These are phyloP conservation scores for Gobionotothen gibberifrons DNA, from an alignment of 2,797 vertebrate species.

Conservation along the genomic window DNA sequence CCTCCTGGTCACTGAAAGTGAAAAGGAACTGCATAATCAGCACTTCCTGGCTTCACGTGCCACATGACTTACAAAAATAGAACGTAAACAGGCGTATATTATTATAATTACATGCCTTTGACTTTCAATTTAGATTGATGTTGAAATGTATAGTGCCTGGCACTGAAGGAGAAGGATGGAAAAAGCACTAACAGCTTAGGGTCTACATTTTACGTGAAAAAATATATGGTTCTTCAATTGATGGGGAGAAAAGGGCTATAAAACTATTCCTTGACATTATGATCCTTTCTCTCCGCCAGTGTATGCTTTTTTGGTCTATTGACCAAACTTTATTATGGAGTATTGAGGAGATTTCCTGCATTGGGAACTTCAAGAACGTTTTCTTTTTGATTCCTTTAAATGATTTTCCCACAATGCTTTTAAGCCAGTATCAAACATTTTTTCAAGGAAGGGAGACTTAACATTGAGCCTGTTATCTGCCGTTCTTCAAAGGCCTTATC, in stretches of 20 bases:
- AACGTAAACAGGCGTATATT: constrained; percentile 38
- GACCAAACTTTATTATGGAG: constrained; percentile 11
- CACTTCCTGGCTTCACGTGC: constrained; percentile 72
- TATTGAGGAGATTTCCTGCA: constrained; percentile 49
- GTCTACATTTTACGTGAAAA: not conserved
- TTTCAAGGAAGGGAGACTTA: constrained; percentile 56
- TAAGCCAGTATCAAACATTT: constrained; percentile 58
- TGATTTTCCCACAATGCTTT: constrained; percentile 61
- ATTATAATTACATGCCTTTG: constrained; percentile 7
- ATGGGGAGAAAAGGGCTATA: not conserved
- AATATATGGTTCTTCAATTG: constrained; percentile 14
- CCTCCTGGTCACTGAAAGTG: constrained; percentile 57
- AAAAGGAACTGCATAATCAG: constrained; percentile 80
- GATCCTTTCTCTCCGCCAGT: not conserved
- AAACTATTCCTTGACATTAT: not conserved
- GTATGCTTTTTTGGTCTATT: not conserved
- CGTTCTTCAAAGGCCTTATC: constrained; percentile 43
- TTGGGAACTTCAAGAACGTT: constrained; percentile 44
- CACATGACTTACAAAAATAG: constrained; percentile 48
- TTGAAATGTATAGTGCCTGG: not conserved
- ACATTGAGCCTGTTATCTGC: constrained; percentile 53
- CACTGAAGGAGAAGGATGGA: not conserved
- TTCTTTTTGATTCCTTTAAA: constrained; percentile 55
- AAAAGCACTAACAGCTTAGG: not conserved
- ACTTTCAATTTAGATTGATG: constrained; percentile 3